Conservation (phyloP, 2,797 vertebrate genomes). For the Myripristis jacobus region DNA sequence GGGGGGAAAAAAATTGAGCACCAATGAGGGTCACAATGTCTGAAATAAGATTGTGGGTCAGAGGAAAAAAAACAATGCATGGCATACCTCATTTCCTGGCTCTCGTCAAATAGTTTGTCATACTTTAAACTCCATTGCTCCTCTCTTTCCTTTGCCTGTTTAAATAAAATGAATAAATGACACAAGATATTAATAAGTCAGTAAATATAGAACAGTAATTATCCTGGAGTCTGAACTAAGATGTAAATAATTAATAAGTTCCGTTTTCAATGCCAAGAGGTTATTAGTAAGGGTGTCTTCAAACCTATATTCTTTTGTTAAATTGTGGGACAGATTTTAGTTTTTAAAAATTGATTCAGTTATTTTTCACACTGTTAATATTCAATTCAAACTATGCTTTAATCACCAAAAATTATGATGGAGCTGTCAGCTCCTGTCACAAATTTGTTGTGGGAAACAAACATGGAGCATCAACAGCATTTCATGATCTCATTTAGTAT, state of each 20-base stretch:
- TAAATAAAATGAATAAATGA: slow-evolving; percentile 33
- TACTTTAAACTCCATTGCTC: slow-evolving; percentile 81
- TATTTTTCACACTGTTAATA: too few species aligned
- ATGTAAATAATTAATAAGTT: neutral
- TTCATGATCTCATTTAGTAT: too few species aligned
- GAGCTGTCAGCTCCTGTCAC: too few species aligned
- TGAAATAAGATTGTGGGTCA: neutral
- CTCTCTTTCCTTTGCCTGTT: slow-evolving; percentile 81
- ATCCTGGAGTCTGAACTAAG: neutral
- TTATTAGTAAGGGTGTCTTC: neutral
- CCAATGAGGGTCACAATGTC: neutral
- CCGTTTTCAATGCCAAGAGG: too few species aligned
- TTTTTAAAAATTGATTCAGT: too few species aligned
- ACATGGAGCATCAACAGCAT: too few species aligned
- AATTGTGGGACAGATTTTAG: too few species aligned
- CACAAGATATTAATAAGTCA: neutral
- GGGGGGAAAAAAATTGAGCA: neutral
- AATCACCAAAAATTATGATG: too few species aligned
- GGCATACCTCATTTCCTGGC: slow-evolving; percentile 90
- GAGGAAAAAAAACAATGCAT: neutral
- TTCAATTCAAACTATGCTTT: too few species aligned
- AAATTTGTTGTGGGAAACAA: too few species aligned
- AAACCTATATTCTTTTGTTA: too few species aligned
- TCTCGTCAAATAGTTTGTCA: slow-evolving; percentile 77
- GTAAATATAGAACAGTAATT: too few species aligned